A percentile compares a stretch with the other conserved stretches of the same genome.
Conservation (phyloP, 2,113 vertebrate species). For the Synodontis membranacea region DNA sequence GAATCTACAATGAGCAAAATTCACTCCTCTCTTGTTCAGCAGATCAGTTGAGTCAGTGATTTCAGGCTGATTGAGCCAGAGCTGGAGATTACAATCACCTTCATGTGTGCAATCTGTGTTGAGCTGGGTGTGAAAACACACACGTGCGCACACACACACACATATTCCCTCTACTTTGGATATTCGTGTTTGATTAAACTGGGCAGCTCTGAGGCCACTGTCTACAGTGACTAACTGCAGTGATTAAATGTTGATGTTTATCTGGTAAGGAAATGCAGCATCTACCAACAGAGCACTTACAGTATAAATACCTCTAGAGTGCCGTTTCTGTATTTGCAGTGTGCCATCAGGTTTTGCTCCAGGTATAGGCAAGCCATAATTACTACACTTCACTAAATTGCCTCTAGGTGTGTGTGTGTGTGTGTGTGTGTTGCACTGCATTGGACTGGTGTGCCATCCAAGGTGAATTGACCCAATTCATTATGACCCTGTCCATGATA, state of each 20-base stretch:
- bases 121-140: background rate
- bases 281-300: constrained; percentile 1
- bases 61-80: background rate
- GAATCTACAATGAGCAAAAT: background rate
- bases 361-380: background rate
- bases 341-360: background rate
- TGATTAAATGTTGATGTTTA: constrained; percentile 25
- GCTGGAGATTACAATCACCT: background rate
- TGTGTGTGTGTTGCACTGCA: background rate
- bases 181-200: constrained; percentile 18
- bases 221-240: constrained; percentile 7
- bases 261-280: constrained; percentile 17
- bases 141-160: background rate
- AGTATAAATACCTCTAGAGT: background rate
- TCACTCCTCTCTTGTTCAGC: background rate
- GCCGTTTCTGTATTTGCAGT: constrained; percentile 20
- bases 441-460: background rate
- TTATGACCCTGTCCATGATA: background rate
- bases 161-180: background rate
- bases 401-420: background rate
- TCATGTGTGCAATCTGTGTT: background rate
- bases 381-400: background rate
- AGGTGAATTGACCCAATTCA: background rate
- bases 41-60: background rate
- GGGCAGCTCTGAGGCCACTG: background rate